Evolutionary conservation across 2,797 vertebrate species (phyloP).

Genomic region (Fistularia tabacaria): DNA sequence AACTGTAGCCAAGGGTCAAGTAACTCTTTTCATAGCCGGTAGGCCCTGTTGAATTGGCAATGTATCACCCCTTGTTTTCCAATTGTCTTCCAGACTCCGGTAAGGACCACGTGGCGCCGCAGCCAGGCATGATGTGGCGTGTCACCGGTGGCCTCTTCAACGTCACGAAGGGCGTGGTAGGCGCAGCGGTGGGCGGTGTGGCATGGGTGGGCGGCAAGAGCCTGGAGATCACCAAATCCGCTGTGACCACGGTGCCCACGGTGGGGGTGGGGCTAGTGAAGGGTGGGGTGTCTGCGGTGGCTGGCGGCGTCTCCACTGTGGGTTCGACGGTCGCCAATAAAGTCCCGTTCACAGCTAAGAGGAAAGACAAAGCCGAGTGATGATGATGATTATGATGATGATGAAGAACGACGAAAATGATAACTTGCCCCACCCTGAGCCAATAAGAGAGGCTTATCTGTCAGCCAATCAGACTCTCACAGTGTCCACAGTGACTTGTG

Average conservation of each 20-base stretch:
- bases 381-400: neutral
- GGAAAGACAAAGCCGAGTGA: conserved; percentile 81
- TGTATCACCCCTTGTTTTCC: too few relatives aligned
- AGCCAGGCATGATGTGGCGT: conserved; percentile 72
- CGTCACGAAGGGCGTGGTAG: conserved; percentile 74
- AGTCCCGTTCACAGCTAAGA: conserved; percentile 75
- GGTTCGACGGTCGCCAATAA: conserved; percentile 75
- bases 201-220: conserved; percentile 79
- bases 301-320: conserved; percentile 73
- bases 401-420: conserved; percentile 4
- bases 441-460: conserved; percentile 39
- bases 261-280: conserved; percentile 75
- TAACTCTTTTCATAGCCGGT: too few relatives aligned
- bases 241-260: conserved; percentile 69
- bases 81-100: conserved; percentile 41
- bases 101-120: conserved; percentile 62
- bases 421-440: conserved; percentile 54
- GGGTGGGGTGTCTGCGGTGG: conserved; percentile 74
- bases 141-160: conserved; percentile 76
- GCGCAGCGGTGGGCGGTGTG: conserved; percentile 76
- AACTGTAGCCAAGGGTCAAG: too few relatives aligned
- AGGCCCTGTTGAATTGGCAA: too few relatives aligned
- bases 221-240: conserved; percentile 76
- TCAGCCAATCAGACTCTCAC: conserved; percentile 34
- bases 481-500: conserved; percentile 42